Evolutionary conservation across 2,797 vertebrate genomes (phyloP), one percentile per base, ranked within the genome.

Genomic region (Sebastes reedi): DNA sequence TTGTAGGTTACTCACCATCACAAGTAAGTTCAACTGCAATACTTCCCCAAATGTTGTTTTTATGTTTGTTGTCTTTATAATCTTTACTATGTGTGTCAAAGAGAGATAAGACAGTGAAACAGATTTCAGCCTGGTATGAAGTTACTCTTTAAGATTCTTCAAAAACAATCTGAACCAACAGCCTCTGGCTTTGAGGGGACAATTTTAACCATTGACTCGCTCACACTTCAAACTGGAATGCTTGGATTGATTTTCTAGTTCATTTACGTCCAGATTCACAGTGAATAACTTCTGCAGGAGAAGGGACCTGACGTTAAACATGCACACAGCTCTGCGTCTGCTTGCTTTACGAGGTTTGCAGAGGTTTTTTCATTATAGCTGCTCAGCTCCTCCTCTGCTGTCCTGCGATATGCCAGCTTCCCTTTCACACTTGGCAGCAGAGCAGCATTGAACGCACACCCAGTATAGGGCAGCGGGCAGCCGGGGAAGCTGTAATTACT

Each of bases 401-500:
- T 54, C 62, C 88, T 64, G 75, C 12, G 64, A 88, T 72, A 79
- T 84, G 81, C 84, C 87, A 81, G 84, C 79, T 75, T 81, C 79
- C 82, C 84, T 84, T 83, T 81, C 76, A 80, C 82, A 82, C 80
- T 88, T 93, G 86, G 88, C 93, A 91, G 89, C 60, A 16, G 68
- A 30, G 83, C 78, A 52, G 73, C 78, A 34, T 29, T 81, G 79
- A 70, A 82, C 9, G 60, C 80, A 71, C 58, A 54, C 5, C 81
- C 83, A 70, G 75, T 62, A 42, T 46, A 72, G 86, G 78, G 72
- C 76, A 85, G 78, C 72, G 36, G 75, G 82, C 66, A 61, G 77
- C 66, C 50, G 60, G 69, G 59, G 80, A 67, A 77, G 64, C 85
- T 80, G 86, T 88, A 90, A 91, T 92, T 90, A 92, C 90, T 89